Base-by-base conservation (phyloP, 2,888 invertebrate species). In the Sinodicranocentrus sp. region DNA sequence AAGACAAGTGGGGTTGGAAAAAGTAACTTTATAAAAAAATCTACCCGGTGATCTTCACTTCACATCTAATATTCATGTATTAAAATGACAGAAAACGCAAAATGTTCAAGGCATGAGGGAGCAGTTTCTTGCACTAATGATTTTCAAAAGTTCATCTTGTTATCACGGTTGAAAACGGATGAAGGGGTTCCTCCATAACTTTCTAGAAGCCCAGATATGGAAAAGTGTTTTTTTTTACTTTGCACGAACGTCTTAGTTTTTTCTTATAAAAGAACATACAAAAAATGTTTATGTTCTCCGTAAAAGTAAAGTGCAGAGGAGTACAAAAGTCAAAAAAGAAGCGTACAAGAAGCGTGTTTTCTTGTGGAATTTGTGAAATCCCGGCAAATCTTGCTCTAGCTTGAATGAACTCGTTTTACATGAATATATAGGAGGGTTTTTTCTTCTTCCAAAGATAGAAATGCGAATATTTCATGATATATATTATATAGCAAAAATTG, bases 81-180 rank as follows among this genome's bases (percentile, higher is more conserved):
- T 73, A 78, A 78, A 78, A 68, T 78, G 78, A 84, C 78, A 78
- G 39, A 68, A 77, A 78, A 73, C 67, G 68, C 19, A 52, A 78
- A 57, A 52, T 72, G 65, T 57, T 78, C 39, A 17, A 0, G 10
- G 52, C 84, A 73, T 72, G 44, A 63, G 84, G 78, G 78, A 84
- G 73, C 78, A 84, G 73, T 84, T 84, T 52, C 43, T 61, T 78
- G 68, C 78, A 67, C 82, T 84, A 84, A 84, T 84, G 84, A 84
- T 84, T 78, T 73, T 73, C 48, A 78, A 73, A 84, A 78, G 72
- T 84, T 84, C 78, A 84, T 73, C 78, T 84, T 84, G 67, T 77
- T 78, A 83, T 83, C 72, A 63, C 68, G 61, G 48, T 54, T 77
- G 39, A 70, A 44, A 77, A 57, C 65, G 71, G 77, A 83, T 59